Evolutionary conservation across 2,797 vertebrate genomes (phyloP), one percentile per base, ranked within the genome.

Genomic region (Paguma larvata): DNA sequence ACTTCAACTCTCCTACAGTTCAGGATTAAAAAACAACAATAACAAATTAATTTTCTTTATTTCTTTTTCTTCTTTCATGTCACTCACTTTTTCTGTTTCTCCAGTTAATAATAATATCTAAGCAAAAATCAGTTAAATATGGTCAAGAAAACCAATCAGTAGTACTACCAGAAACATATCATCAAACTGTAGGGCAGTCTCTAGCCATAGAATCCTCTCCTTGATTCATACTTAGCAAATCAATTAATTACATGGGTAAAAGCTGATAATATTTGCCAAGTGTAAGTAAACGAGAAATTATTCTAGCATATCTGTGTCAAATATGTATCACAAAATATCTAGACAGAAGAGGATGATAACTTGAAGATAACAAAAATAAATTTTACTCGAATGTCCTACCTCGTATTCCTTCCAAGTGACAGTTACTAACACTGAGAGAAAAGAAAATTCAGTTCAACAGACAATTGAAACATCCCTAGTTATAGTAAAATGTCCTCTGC

Each of bases 301-400:
- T 82, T 77, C 2, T 75, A 72, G 27, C 11, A 68, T 82, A 48
- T 1, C 6, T 83, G 3, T 83, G 14, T 79, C 53, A 94, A 34
- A 75, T 18, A 18, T 93, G 4, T 56, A 38, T 80, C 32, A 77
- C 46, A 78, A 62, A 63, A 44, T 62, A 67, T 27, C 48, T 67
- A 21, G 51, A 53, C 8, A 83, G 2, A 15, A 72, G 16, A 25
- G n/a, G 53, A 72, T 59, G 53, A n/a, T 44, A 51, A 77, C 13
- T n/a, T 14, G 51, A 68, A n/a, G 23, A 12, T 34, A 78, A 93
- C 5, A 91, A 75, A 94, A 89, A 63, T 78, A 96, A 79, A 96
- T 51, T 79, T 84, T 53, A n/a, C 18, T 84, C 2, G 1, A 73
- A 30, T 59, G 2, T 48, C 25, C 25, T 79, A 44, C 12, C 34